phyloP scores from a whole-genome alignment of 2,113 vertebrate genomes.

The Corythoichthys haematopterus region DNA sequence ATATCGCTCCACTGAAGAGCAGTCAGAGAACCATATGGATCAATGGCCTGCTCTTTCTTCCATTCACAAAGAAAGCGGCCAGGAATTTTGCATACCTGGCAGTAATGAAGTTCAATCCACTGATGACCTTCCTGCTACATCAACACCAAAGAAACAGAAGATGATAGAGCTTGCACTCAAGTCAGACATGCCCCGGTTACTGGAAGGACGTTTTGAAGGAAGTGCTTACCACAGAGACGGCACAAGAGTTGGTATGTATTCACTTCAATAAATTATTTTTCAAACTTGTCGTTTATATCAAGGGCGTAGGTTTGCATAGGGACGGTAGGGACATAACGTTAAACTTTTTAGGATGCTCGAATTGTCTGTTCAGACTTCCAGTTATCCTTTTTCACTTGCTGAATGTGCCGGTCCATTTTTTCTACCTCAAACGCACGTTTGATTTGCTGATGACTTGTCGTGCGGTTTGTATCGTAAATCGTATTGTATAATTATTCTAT shows the following conservation, averaged over 20 bases:
- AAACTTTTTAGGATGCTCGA: too few species aligned
- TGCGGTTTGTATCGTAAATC: too few species aligned
- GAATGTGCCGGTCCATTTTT: too few species aligned
- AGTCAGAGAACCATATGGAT: conserved; percentile 3
- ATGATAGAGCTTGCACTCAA: neutral
- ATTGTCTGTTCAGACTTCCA: too few species aligned
- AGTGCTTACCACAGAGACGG: conserved; percentile 85
- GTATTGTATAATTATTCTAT: too few species aligned
- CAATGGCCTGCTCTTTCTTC: conserved; percentile 49
- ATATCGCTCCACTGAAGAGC: neutral
- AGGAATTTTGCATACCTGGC: conserved; percentile 13
- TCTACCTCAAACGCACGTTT: too few species aligned
- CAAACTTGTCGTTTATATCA: neutral
- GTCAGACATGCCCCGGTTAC: conserved; percentile 27
- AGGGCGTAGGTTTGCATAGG: too few species aligned
- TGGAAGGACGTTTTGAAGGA: conserved; percentile 77
- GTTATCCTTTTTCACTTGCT: too few species aligned
- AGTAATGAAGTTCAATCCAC: conserved; percentile 23
- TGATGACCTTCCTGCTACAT: conserved; percentile 70
- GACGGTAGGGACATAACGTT: too few species aligned
- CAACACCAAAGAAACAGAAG: conserved; percentile 76
- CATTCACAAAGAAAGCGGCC: conserved; percentile 34
- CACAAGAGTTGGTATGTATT: conserved; percentile 76
- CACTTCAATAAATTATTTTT: neutral
- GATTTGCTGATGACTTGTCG: too few species aligned